Base-by-base conservation (phyloP, 2,888 invertebrate genomes). In the Agrenia bidenticulata region DNA sequence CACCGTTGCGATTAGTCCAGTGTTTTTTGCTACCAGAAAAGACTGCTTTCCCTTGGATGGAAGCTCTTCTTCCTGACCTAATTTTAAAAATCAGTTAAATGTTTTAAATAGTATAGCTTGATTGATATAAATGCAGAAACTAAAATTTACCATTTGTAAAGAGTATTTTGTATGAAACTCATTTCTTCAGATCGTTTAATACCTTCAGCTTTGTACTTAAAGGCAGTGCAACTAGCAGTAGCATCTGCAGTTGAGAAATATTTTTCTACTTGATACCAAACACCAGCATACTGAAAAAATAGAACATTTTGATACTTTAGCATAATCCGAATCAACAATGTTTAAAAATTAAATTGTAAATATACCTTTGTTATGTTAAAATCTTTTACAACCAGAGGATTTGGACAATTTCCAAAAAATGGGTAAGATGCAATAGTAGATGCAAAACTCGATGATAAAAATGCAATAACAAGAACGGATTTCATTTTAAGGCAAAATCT, bases 221-320 rank as follows among this genome's bases (percentile, higher is more conserved):
- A 5, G 5, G 45, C 15, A 19, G 45, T 17, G n/a, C 45, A 45
- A 17, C 45, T 45, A 55, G n/a, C 37, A n/a, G 37, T 39, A 17
- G 19, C 19, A 57, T 57, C 41, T 7, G 19, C 56, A 23, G 19
- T 37, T 9, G 56, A 57, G 23, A 57, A 57, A 41, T 57, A 57
- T n/a, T 37, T 57, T 21, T 57, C 41, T 7, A 57, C 19, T 41
- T 57, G 39, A 57, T 57, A 57, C 56, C 56, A 57, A 5, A 41
- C 23, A 9, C 56, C 56, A 21, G 56, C 5, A 23, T 57, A 57
- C 56, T 57, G 32, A 32, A 32, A 32, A 4, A 32, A 7, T 32
- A 7, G 32, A 39, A 37, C 32, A 57, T n/a, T 51, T 21, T 24
- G 5, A 24, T 17, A 7, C 15, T 51, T 21, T 24, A 17, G 4